Conservation (phyloP, 2,113 vertebrate species). For the Raja brachyura region DNA sequence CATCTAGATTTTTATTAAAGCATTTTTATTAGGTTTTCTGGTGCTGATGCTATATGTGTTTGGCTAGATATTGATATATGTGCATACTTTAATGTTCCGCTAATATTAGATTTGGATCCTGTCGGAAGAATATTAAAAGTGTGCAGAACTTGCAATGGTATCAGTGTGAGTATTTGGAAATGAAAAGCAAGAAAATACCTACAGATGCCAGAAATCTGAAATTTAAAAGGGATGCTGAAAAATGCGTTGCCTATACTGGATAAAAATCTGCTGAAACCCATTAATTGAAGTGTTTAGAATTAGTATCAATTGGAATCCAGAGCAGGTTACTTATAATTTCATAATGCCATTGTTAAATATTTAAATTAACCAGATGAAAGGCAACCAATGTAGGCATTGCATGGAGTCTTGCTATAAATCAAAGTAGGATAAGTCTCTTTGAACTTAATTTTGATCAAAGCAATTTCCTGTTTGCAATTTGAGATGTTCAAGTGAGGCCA, state of each 20-base stretch:
- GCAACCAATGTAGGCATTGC: background rate
- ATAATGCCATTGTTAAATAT: background rate
- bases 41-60: background rate
- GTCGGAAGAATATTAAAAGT: background rate
- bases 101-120: background rate
- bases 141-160: background rate
- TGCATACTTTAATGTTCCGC: background rate
- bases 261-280: background rate
- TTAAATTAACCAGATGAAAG: background rate
- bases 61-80: background rate
- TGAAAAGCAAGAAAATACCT: too few relatives aligned
- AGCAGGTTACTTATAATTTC: background rate
- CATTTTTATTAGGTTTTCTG: background rate
- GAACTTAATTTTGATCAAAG: background rate
- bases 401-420: background rate
- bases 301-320: background rate
- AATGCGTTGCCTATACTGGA: background rate
- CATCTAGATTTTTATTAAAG: background rate
- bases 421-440: background rate
- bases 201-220: too few relatives aligned
- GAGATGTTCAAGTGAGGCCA: too few relatives aligned
- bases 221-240: too few relatives aligned
- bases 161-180: background rate
- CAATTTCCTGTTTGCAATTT: background rate
- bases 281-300: background rate